Evolutionary conservation across 2,797 vertebrate species (phyloP), one percentile per base, ranked within the genome.

Genomic region (Semotilus atromaculatus): DNA sequence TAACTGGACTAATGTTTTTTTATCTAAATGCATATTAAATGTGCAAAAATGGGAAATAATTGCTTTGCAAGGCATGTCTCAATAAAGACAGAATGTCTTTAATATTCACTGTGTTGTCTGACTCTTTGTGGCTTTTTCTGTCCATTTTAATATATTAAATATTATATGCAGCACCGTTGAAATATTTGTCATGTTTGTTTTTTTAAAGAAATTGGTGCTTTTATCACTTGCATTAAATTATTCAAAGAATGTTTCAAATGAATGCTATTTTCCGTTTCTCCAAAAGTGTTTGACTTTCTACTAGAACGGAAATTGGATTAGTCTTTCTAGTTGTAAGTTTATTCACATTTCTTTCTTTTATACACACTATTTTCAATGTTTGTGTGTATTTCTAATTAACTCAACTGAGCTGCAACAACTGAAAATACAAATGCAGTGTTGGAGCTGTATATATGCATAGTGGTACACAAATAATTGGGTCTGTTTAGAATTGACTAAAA

Each of bases 41-140:
- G n/a, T 88, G 78, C 80, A 80, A 23, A 82, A 85, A 83, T 58
- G 62, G 77, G 74, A 55, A 79, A 77, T 70, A 55, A 81, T 82
- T 82, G 82, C 86, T 86, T 75, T 88, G 89, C 80, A 75, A 89
- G 88, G 76, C 85, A 85, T 89, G 82, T 89, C 66, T 84, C 79
- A 89, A 90, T 89, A 90, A 90, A 83, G 62, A 85, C 75, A n/a
- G 67, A 43, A 34, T 62, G 40, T 89, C 60, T 79, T 88, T 60
- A 70, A 78, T 67, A 26, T 43, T 76, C 19, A 77, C 18, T 26
- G 29, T 43, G 2, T 80, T 23, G 74, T 45, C 45, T 8, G 66
- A 80, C 38, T 45, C 3, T 82, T 40, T 77, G 38, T 45, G 14
- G 7, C 60, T 64, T 29, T 21, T 36, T 45, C 68, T 53, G 23